Evolutionary conservation across 1,140 invertebrate species (phyloP).

Genomic region (Nymphalis io): DNA sequence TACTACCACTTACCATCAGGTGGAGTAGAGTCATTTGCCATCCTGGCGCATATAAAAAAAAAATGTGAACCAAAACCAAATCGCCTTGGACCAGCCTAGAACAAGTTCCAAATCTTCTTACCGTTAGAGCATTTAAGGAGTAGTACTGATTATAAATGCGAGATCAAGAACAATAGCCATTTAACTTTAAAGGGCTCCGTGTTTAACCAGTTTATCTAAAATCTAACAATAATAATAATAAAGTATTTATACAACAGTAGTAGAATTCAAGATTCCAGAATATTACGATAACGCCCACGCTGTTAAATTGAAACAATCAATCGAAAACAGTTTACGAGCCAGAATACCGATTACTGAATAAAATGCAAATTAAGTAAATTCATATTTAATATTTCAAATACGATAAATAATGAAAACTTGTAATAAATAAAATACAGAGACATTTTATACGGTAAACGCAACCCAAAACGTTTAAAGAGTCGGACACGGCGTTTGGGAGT

Average conservation of each 20-base stretch:
- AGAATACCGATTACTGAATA: not conserved
- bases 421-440: not conserved
- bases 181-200: conserved; percentile 6
- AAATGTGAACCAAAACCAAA: too few relatives aligned
- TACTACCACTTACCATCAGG: too few relatives aligned
- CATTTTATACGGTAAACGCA: conserved; percentile 7
- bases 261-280: conserved; percentile 52
- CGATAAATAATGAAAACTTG: conserved; percentile 1
- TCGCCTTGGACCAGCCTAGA: too few relatives aligned
- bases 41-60: too few relatives aligned
- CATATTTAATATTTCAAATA: not conserved
- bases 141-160: too few relatives aligned
- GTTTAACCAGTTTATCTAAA: conserved; percentile 6
- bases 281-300: conserved; percentile 54
- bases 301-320: conserved; percentile 19
- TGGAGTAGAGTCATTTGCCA: too few relatives aligned
- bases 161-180: not conserved
- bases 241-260: conserved; percentile 18
- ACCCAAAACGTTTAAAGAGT: conserved; percentile 18
- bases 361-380: conserved; percentile 10
- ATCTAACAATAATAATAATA: conserved; percentile 20
- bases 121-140: too few relatives aligned
- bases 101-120: too few relatives aligned
- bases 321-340: not conserved
- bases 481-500: conserved; percentile 19